Evolutionary conservation across 2,113 vertebrate species (phyloP).

Genomic region (Pseudonaja textilis): DNA sequence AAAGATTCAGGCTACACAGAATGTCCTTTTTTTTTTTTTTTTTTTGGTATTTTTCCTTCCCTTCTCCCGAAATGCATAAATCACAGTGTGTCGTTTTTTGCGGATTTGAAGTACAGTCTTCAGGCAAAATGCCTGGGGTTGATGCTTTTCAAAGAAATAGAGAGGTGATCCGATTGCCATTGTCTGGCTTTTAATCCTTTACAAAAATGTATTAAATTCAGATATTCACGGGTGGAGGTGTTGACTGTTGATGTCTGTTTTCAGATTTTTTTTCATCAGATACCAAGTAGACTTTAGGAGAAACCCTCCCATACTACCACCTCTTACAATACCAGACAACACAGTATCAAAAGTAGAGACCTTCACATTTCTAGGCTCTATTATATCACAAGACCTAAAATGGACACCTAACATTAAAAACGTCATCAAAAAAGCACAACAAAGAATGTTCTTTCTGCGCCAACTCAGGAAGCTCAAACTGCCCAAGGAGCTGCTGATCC

Average conservation of each 20-base stretch:
- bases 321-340: too few species aligned
- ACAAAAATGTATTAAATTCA: conserved; percentile 30
- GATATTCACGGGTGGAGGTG: conserved; percentile 12
- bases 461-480: too few species aligned
- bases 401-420: too few species aligned
- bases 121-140: conserved; percentile 46
- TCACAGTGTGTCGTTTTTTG: conserved; percentile 68
- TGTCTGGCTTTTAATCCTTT: conserved; percentile 38
- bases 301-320: too few species aligned
- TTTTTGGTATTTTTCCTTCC: conserved; percentile 27
- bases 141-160: conserved; percentile 55
- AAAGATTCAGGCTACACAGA: conserved; percentile 66
- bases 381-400: too few species aligned
- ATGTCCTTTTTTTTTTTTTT: conserved; percentile 59
- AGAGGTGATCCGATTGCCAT: conserved; percentile 49
- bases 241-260: conserved; percentile 21
- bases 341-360: too few species aligned
- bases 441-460: too few species aligned
- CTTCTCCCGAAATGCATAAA: conserved; percentile 69
- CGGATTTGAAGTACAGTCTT: conserved; percentile 61
- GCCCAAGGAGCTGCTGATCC: too few species aligned
- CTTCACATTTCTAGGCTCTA: too few species aligned
- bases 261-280: neutral
- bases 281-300: neutral
- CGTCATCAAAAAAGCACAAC: too few species aligned